Evolutionary conservation across 2,888 invertebrate genomes (phyloP).

Genomic region (Allacma fusca): DNA sequence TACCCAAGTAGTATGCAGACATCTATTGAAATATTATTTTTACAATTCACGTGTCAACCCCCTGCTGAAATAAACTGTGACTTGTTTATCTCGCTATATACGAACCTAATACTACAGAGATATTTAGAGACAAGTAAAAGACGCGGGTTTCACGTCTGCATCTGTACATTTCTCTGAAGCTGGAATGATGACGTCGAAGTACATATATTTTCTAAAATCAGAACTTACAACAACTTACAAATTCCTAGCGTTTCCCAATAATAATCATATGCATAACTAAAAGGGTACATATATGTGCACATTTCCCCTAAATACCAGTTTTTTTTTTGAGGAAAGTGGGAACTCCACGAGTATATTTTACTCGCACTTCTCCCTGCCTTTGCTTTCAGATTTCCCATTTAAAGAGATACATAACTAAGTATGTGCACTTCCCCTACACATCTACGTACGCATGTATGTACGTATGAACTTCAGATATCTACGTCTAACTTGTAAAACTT

Average conservation of each 20-base stretch:
- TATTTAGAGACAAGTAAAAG: neutral
- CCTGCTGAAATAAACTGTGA: conserved; percentile 25
- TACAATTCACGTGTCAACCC: conserved; percentile 28
- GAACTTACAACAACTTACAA: conserved; percentile 6
- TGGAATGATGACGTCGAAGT: too few species aligned
- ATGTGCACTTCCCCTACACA: neutral
- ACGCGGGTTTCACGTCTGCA: neutral
- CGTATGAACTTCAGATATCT: neutral
- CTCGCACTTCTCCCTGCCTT: too few species aligned
- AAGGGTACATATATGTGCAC: too few species aligned
- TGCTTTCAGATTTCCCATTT: too few species aligned
- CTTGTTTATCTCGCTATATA: neutral
- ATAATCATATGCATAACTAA: neutral
- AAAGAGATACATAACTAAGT: too few species aligned
- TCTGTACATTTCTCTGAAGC: neutral
- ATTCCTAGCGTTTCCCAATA: neutral
- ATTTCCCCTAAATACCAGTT: too few species aligned
- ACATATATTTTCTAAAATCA: neutral
- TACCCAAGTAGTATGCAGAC: neutral
- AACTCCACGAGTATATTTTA: too few species aligned
- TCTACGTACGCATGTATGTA: neutral
- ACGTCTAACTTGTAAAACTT: neutral
- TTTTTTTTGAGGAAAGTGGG: too few species aligned
- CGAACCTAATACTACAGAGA: neutral
- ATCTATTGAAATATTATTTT: conserved; percentile 30